phyloP scores from a whole-genome alignment of 2,888 invertebrate species.

The Sphaerophoria rueppellii region DNA sequence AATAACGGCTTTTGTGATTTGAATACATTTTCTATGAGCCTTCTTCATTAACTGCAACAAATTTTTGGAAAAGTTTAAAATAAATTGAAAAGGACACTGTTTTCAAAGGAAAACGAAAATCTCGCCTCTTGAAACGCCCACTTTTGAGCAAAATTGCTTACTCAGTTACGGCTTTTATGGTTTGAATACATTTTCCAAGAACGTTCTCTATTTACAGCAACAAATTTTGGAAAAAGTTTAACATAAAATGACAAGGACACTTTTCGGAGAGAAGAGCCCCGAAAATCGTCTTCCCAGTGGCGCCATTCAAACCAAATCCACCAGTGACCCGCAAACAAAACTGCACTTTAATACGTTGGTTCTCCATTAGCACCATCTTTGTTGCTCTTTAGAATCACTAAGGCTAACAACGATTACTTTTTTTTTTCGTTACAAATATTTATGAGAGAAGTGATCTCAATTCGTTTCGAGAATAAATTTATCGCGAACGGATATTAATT shows the following conservation, averaged over 20 bases:
- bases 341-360: background rate
- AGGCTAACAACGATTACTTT: slow-evolving; percentile 39
- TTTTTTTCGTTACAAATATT: slow-evolving; percentile 43
- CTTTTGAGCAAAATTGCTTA: no score
- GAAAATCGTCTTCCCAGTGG: background rate
- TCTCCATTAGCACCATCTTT: slow-evolving; percentile 63
- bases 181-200: no score
- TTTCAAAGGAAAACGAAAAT: no score
- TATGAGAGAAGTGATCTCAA: slow-evolving; percentile 67
- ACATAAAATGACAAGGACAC: background rate
- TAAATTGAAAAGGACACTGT: no score
- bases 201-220: no score
- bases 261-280: background rate
- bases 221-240: background rate
- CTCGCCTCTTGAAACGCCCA: no score
- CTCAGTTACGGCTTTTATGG: no score
- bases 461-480: slow-evolving; percentile 63
- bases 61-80: no score
- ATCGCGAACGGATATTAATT: slow-evolving; percentile 3
- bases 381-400: slow-evolving; percentile 46
- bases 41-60: no score
- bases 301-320: background rate
- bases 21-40: no score
- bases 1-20: no score
- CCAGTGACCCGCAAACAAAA: background rate